Base-by-base conservation (phyloP, 2,113 vertebrate genomes). In the Labeo rohita region DNA sequence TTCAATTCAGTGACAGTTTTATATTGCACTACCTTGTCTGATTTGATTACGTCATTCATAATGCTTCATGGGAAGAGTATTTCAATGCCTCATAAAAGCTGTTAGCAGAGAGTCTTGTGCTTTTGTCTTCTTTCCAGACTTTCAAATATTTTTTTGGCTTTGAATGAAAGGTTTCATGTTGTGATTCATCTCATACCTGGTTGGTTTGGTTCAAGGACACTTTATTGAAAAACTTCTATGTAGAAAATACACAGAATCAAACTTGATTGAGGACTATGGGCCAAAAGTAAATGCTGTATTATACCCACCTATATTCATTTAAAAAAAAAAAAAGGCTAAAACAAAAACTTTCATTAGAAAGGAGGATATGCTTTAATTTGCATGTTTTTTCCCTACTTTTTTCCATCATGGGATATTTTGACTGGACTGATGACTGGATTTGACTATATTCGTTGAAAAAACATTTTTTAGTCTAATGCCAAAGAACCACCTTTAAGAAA, bases 91-190 rank as follows among this genome's bases (percentile, higher is more conserved):
- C 21, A 49, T 72, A 72, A 72, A 72, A 43, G 68, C 43, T 43
- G 16, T 39, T 39, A 39, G 39, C 39, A 39, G 39, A 39, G 5
- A 39, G 39, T 39, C 39, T 28, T 28, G 39, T 73, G 39, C 70
- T 73, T 73, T 45, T 45, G 70, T 73, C 39, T 73, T n/a, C 47
- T 74, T 50, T 75, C 1, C 45, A 56, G 36, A 78, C 50, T 78
- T n/a, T 78, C 45, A 4, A 34, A 54, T 52, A 16, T 18, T 34
- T 36, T 45, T 74, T 2, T 3, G 11, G 4, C 54, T 61, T 80
- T 80, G 18, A 61, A 61, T 79, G 36, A 80, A 80, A 61, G 77
- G 59, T 80, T 80, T 65, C 28, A 80, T 80, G 21, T 23, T 65
- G 12, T 65, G 78, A 65, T 18, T 80, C 39, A 80, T 65, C 39